Evolutionary conservation across 2,888 invertebrate genomes (phyloP), one percentile per base, ranked within the genome.

Genomic region (Brachypterus glaber): DNA sequence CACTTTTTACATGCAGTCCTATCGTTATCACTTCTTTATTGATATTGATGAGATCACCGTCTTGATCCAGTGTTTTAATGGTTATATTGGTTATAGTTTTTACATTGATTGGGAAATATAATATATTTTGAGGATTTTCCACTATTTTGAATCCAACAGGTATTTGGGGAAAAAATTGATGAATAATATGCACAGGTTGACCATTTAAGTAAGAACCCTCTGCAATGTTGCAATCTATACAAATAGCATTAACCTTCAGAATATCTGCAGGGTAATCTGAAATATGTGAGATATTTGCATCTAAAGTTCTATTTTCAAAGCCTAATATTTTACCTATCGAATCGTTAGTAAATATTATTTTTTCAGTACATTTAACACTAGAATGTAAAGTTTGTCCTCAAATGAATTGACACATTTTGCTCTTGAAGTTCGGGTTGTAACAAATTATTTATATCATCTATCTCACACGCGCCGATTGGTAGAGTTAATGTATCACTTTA

Each of bases 121-220:
- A 54, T 13, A 58, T 51, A 44, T 53, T 56, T 32, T 37, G 40
- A 3, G 57, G 58, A 13, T 51, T 48, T 48, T 62, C 59, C 30
- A 55, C 45, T 33, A 60, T 54, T 52, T 59, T 57, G 53, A 55
- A 60, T 11, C 60, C 60, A 17, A 57, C 52, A 15, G 46, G 42
- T 9, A 53, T 53, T 21, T 40, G 46, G 4, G 54, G 54, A 35
- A 37, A 37, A 34, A 45, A 46, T 17, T 40, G 33, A 31, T 32
- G 52, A 54, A 52, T 58, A 55, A 40, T 40, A 30, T 46, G 44
- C 4, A 38, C 38, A 3, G 26, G 33, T 18, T 39, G 7, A 11
- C 33, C 35, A 27, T 39, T 43, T 3, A 21, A 16, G 39, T 26
- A 40, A 2, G 42, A 33, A 31, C 36, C 44, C 3, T 16, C 26